Evolutionary conservation across 35 echinoderm and acorn worm genomes (phyloP).

Genomic region (Lytechinus variegatus): DNA sequence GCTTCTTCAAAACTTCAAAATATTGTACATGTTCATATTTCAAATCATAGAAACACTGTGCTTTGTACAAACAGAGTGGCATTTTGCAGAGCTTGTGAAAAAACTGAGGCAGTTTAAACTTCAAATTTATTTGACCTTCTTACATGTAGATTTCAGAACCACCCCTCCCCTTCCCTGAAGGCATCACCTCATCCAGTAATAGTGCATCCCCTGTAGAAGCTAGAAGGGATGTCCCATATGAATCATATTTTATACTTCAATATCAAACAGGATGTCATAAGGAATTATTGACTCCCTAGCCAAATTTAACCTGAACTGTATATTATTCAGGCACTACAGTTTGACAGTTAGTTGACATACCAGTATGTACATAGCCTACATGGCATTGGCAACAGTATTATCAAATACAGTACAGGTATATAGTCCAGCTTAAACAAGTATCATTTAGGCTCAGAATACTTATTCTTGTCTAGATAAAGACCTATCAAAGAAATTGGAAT

Average conservation of each 20-base stretch:
- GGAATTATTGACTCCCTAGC: neutral
- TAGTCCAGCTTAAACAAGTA: no score
- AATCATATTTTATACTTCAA: neutral
- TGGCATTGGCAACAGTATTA: neutral
- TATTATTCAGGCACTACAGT: neutral
- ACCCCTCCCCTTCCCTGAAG: no score
- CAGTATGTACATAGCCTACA: neutral
- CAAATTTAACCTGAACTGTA: neutral
- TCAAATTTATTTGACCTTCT: neutral
- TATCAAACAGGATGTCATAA: neutral
- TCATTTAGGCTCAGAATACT: neutral
- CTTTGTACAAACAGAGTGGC: no score
- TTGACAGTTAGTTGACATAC: neutral
- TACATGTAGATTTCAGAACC: neutral
- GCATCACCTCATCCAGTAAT: neutral
- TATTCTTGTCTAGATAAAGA: neutral
- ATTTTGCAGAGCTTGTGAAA: neutral
- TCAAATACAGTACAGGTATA: no score
- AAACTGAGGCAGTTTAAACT: neutral
- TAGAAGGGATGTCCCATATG: neutral
- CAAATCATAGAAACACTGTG: no score
- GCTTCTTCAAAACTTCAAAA: no score
- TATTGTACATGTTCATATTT: no score
- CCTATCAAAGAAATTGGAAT: neutral
- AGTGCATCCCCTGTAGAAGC: neutral